phyloP scores from a whole-genome alignment of 2,797 vertebrate species.

The Clarias laeviceps region DNA sequence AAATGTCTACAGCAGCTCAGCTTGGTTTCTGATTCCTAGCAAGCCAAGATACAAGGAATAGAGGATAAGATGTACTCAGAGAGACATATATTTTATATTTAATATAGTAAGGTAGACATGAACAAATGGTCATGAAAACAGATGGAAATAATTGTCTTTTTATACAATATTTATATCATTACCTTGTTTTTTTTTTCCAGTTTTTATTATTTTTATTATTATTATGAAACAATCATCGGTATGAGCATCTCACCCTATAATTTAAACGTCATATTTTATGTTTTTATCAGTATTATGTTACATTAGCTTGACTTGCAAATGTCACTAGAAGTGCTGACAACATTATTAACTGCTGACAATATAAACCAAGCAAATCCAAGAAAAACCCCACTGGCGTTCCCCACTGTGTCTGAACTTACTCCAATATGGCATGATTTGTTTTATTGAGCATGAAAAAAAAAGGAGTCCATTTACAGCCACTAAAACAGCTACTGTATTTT shows the following conservation, averaged over 20 bases:
- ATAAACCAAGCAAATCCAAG: not conserved
- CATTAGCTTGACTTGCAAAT: slow-evolving; percentile 3
- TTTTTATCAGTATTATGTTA: not conserved
- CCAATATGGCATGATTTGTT: slow-evolving; percentile 22
- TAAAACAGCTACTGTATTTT: slow-evolving; percentile 20
- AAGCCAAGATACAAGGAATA: no score
- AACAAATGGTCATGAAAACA: not conserved
- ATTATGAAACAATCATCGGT: not conserved
- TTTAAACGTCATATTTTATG: not conserved
- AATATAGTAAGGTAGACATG: not conserved
- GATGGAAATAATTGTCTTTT: not conserved
- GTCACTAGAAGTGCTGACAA: not conserved
- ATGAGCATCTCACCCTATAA: not conserved
- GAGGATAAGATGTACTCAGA: not conserved
- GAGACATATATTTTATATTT: not conserved
- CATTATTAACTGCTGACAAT: not conserved
- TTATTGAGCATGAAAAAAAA: not conserved
- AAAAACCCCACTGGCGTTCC: not conserved
- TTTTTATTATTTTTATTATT: not conserved
- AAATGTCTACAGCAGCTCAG: no score
- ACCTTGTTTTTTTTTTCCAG: not conserved
- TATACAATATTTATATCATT: no score
- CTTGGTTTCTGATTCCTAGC: not conserved
- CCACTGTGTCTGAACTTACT: slow-evolving; percentile 14
- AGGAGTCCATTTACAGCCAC: slow-evolving; percentile 15